Base-by-base conservation (phyloP, 2,113 vertebrate species). In the Pholis gunnellus region DNA sequence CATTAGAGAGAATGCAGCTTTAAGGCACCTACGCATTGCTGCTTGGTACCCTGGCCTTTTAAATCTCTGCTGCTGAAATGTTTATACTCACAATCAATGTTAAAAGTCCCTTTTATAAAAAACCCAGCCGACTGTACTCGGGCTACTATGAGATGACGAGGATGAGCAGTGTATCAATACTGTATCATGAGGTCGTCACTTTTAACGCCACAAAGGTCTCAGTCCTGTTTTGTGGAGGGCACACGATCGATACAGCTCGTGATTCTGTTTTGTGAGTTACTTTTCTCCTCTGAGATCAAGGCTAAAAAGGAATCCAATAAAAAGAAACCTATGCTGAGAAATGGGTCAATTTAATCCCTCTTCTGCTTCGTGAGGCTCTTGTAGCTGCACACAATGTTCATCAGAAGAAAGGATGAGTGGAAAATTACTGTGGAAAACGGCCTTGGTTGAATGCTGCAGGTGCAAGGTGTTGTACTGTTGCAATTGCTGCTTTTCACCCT, bases 221-320 rank as follows among this genome's bases (percentile, higher is more conserved):
- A 0, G 9, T 36, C 66, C 48, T 66, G 72, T 83, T 82, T 71
- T 68, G 72, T 44, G 27, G 34, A 50, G 63, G 10, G 40, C 42
- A 15, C 9, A 1, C 31, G 34, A 87, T 91, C 87, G 2, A 88
- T 88, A 75, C 44, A 2, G 46, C 75, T 40, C 56, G 66, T 18
- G 2, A 76, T 87, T 81, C 67, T 34, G 78, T 78, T 87, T 78
- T 81, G 80, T 73, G 82, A 87, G 60, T 81, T 73, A 63, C 75
- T 74, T 60, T 69, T 73, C 57, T 79, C 78, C 36, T 72, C 25
- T 0, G 66, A 73, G 78, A 74, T 76, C 0, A 25, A 64, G 70
- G 64, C 52, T 44, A 52, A 88, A 85, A 87, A 75, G 59, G 73
- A 84, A 89, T 75, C 65, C 83, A 78, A 86, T 84, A 79, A 71